These are phyloP conservation scores for Petrosia ficiformis DNA, from an alignment of 37 sponge, comb jelly and placozoan species.

Conservation along the genomic window DNA sequence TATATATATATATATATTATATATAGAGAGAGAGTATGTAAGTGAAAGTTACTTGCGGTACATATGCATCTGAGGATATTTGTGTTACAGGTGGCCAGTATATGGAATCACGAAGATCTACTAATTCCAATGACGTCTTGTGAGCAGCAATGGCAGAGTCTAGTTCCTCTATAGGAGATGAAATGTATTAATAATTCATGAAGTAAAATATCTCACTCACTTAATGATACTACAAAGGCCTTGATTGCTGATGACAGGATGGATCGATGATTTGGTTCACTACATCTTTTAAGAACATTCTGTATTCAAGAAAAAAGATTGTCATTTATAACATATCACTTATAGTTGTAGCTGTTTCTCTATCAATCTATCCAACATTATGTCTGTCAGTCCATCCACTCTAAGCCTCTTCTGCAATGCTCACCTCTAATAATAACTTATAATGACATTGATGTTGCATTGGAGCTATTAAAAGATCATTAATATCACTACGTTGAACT, in stretches of 20 bases:
- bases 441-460: slow-evolving; percentile 60
- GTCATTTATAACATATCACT: background rate
- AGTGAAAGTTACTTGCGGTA: slow-evolving; percentile 34
- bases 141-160: slow-evolving; percentile 28
- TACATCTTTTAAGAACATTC: slow-evolving; percentile 41
- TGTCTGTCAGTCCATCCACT: background rate
- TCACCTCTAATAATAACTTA: slow-evolving; percentile 48
- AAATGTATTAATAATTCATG: background rate
- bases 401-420: background rate
- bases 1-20: too few species aligned
- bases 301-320: slow-evolving; percentile 1
- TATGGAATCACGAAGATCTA: slow-evolving; percentile 39
- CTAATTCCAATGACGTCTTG: slow-evolving; percentile 32
- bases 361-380: background rate
- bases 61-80: slow-evolving; percentile 7
- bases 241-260: slow-evolving; percentile 48
- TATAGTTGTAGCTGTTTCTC: background rate
- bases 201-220: slow-evolving; percentile 1
- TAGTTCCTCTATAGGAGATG: slow-evolving; percentile 37
- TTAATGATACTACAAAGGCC: slow-evolving; percentile 50
- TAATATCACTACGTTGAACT: slow-evolving; percentile 36
- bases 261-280: slow-evolving; percentile 19
- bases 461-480: slow-evolving; percentile 41
- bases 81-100: slow-evolving; percentile 28
- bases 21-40: too few species aligned